Percentiles rank a stretch among this genome's conserved stretches.
These are phyloP conservation scores for Heterotilapia buettikoferi DNA, from an alignment of 2,113 vertebrate species.

Conservation along the genomic window DNA sequence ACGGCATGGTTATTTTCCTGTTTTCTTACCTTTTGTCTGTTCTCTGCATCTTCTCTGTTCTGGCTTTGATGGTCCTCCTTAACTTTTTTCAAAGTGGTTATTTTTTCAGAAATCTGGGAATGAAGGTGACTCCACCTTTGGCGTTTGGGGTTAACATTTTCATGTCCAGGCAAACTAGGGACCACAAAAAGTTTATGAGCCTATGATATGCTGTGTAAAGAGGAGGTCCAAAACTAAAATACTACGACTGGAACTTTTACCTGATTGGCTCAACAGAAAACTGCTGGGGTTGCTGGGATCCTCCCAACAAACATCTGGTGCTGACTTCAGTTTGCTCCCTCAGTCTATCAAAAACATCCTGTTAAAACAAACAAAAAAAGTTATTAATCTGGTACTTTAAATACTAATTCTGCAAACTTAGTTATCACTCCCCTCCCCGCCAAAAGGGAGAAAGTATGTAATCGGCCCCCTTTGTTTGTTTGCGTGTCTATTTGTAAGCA, in stretches of 20 bases:
- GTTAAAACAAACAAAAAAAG: background rate
- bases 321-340: slow-evolving; percentile 68
- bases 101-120: slow-evolving; percentile 31
- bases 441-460: background rate
- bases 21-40: background rate
- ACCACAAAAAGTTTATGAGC: background rate
- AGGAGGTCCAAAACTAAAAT: background rate
- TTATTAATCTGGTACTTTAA: background rate
- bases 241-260: background rate
- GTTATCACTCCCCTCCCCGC: background rate
- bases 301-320: background rate
- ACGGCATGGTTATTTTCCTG: background rate
- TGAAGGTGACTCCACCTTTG: slow-evolving; percentile 34
- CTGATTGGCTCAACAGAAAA: background rate
- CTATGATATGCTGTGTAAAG: background rate
- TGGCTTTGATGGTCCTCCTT: background rate
- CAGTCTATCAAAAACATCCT: slow-evolving; percentile 62
- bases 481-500: background rate
- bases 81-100: slow-evolving; percentile 2
- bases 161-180: background rate
- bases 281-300: background rate
- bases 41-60: background rate
- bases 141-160: background rate
- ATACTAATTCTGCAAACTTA: background rate
- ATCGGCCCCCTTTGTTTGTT: background rate